Conservation (phyloP, 2,888 invertebrate species). For the Protonemura montana region DNA sequence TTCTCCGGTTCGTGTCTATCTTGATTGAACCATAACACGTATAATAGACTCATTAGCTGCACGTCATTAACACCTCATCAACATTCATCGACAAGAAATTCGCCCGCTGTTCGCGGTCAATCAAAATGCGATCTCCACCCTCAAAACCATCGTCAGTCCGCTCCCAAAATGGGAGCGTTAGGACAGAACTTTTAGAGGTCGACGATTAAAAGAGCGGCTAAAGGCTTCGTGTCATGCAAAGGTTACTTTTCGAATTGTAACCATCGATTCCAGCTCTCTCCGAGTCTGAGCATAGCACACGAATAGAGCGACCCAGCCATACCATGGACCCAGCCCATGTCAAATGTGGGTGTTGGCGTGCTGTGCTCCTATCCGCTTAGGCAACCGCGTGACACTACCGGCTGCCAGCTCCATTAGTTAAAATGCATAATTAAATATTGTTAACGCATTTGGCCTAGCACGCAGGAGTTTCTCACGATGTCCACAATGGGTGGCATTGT, state of each 20-base stretch:
- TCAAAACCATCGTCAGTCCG: no score
- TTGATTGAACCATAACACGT: background rate
- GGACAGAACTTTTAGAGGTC: background rate
- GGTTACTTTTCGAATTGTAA: background rate
- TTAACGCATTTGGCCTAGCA: background rate
- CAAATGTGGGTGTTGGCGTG: background rate
- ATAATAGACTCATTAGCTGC: background rate
- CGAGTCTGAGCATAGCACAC: background rate
- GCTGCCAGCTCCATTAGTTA: background rate
- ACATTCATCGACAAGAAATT: background rate
- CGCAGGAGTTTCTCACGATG: background rate
- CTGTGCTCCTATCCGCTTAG: background rate
- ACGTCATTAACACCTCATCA: conserved; percentile 7
- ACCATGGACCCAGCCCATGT: no score
- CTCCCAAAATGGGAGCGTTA: background rate
- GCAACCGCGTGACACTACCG: background rate
- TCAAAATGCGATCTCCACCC: background rate
- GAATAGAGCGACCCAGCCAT: background rate
- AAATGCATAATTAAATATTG: background rate
- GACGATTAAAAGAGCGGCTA: background rate
- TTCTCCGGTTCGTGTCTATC: background rate
- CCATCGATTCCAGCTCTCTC: background rate
- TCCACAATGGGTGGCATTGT: background rate
- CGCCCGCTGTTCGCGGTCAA: background rate
- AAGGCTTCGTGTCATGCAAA: background rate